These are phyloP conservation scores for Chrysolina oricalcia DNA, from an alignment of 2,888 invertebrate species.

Conservation along the genomic window DNA sequence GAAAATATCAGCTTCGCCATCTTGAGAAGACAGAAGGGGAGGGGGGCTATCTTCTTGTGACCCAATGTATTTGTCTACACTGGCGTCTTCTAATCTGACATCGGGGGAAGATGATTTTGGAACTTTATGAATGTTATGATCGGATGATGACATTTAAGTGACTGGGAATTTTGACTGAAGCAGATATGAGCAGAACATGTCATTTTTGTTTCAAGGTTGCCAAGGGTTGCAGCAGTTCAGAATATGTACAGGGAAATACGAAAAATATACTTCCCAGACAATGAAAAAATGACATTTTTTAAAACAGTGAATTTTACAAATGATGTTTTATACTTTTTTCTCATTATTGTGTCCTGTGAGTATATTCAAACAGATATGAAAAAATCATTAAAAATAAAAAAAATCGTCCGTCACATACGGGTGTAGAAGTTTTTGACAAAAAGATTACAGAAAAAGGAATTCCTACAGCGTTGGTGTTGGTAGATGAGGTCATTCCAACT, in stretches of 20 bases:
- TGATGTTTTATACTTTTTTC: too few species aligned
- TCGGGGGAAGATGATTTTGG: slow-evolving; percentile 49
- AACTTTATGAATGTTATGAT: slow-evolving; percentile 43
- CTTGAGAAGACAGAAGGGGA: neutral
- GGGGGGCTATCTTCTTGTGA: neutral
- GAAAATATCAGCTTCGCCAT: neutral
- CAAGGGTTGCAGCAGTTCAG: neutral
- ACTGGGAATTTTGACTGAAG: slow-evolving; percentile 49
- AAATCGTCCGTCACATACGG: too few species aligned
- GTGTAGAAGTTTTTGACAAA: too few species aligned
- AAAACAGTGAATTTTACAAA: too few species aligned
- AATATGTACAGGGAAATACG: neutral
- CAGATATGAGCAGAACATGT: slow-evolving; percentile 10
- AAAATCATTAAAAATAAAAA: too few species aligned
- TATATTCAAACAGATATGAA: too few species aligned
- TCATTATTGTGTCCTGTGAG: too few species aligned
- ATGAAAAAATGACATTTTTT: too few species aligned
- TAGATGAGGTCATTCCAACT: too few species aligned
- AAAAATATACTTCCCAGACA: too few species aligned
- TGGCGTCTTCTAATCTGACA: slow-evolving; percentile 38
- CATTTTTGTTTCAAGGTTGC: slow-evolving; percentile 13
- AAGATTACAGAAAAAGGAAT: too few species aligned
- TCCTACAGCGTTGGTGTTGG: too few species aligned
- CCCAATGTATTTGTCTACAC: slow-evolving; percentile 4
- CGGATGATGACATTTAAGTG: slow-evolving; percentile 50